These are phyloP conservation scores for Synergus japonicus DNA, from an alignment of 2,888 invertebrate genomes.

Conservation along the genomic window DNA sequence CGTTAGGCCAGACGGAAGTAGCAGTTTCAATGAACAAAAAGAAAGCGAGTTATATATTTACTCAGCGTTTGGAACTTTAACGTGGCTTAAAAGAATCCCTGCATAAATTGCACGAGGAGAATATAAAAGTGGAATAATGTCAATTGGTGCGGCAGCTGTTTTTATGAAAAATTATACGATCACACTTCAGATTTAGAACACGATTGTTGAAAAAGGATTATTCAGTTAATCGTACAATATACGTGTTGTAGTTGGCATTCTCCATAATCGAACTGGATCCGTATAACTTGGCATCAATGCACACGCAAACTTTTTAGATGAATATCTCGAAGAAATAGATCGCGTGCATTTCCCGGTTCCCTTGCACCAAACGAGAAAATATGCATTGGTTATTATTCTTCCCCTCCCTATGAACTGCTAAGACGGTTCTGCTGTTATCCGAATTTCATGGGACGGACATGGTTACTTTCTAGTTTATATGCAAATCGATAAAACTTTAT, in stretches of 20 bases:
- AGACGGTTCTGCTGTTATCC: background rate
- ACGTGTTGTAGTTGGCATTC: background rate
- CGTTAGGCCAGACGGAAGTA: slow-evolving; percentile 13
- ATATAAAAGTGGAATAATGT: background rate
- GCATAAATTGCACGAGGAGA: background rate
- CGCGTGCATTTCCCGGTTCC: slow-evolving; percentile 10
- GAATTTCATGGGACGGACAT: background rate
- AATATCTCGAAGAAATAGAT: slow-evolving; percentile 27
- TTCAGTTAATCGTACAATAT: background rate
- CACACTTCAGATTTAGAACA: background rate
- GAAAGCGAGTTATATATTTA: background rate
- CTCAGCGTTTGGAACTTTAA: background rate
- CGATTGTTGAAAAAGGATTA: background rate
- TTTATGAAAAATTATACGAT: background rate
- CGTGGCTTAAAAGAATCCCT: background rate
- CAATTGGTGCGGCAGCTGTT: background rate
- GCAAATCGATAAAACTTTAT: background rate
- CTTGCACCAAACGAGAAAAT: background rate
- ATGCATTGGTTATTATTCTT: background rate
- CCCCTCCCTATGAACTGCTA: background rate
- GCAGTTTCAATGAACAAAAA: slow-evolving; percentile 12
- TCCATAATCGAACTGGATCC: background rate
- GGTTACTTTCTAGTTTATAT: slow-evolving; percentile 1
- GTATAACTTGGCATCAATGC: slow-evolving; percentile 10
- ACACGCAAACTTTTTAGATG: slow-evolving; percentile 26